These are phyloP conservation scores for Heliconius eleuchia DNA, from an alignment of 1,140 invertebrate species.

Conservation along the genomic window DNA sequence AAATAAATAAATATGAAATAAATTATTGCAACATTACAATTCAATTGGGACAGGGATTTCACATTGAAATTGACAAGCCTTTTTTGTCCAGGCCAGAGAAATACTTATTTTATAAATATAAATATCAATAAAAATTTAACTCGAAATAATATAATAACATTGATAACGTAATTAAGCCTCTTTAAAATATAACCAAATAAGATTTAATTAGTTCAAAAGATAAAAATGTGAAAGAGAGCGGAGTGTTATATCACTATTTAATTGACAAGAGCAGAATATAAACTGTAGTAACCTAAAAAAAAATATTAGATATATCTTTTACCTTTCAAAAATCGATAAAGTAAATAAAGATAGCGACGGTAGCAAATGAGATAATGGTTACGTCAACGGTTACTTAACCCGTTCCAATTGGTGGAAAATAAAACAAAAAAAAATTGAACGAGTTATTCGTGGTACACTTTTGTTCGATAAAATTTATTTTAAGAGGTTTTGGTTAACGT, in stretches of 20 bases:
- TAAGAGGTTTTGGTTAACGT: conserved; percentile 3
- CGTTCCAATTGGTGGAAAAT: conserved; percentile 21
- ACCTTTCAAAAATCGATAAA: background rate
- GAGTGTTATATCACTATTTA: background rate
- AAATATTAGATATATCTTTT: background rate
- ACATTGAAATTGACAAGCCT: too few species aligned
- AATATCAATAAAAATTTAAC: too few species aligned
- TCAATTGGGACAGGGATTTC: too few species aligned
- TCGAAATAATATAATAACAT: too few species aligned
- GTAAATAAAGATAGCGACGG: conserved; percentile 16
- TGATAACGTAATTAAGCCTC: background rate
- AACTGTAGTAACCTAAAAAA: background rate
- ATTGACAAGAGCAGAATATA: background rate
- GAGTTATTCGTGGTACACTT: conserved; percentile 21
- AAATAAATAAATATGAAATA: too few species aligned
- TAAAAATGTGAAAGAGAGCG: background rate
- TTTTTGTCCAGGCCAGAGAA: too few species aligned
- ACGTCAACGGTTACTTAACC: conserved; percentile 27
- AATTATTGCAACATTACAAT: too few species aligned
- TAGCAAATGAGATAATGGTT: conserved; percentile 29
- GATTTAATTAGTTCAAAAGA: too few species aligned
- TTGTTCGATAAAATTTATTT: conserved; percentile 27
- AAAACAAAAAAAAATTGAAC: conserved; percentile 17
- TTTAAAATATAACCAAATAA: background rate
- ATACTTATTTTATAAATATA: too few species aligned